These are phyloP conservation scores for Pinctada fucata DNA, from an alignment of 2,888 invertebrate genomes.

Conservation along the genomic window DNA sequence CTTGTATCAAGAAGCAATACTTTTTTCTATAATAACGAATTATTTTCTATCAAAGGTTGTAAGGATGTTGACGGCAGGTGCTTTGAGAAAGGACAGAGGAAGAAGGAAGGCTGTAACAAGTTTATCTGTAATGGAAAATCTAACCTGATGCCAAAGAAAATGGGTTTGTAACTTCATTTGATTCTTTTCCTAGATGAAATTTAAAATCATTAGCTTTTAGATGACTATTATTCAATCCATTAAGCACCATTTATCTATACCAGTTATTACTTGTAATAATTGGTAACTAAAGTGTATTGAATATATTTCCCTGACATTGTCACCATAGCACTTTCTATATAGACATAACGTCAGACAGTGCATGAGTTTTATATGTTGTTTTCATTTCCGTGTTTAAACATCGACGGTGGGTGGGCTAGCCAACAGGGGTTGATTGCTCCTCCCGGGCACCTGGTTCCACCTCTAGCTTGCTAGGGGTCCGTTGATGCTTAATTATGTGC, in stretches of 20 bases:
- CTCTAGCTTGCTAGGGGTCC: too few relatives aligned
- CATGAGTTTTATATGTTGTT: too few relatives aligned
- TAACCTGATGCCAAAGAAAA: slow-evolving; percentile 28
- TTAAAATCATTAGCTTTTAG: not conserved
- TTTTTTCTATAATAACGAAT: not conserved
- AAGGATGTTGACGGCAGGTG: slow-evolving; percentile 32
- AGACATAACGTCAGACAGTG: too few relatives aligned
- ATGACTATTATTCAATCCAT: not conserved
- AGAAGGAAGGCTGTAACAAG: slow-evolving; percentile 29
- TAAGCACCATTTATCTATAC: not conserved
- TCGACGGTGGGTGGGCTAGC: too few relatives aligned
- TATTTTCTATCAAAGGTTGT: slow-evolving; percentile 26
- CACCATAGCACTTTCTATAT: too few relatives aligned
- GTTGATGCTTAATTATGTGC: too few relatives aligned
- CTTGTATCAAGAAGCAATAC: not conserved
- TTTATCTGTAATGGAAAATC: slow-evolving; percentile 34
- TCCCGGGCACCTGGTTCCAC: too few relatives aligned
- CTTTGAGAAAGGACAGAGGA: slow-evolving; percentile 25
- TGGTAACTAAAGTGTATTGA: too few relatives aligned
- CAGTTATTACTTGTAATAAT: too few relatives aligned
- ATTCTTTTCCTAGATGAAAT: not conserved
- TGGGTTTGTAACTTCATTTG: slow-evolving; percentile 12
- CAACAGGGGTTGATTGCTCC: too few relatives aligned
- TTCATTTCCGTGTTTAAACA: too few relatives aligned
- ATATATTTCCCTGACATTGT: too few relatives aligned